Evolutionary conservation across 2,113 vertebrate species (phyloP).

Genomic region (Tapirus terrestris): DNA sequence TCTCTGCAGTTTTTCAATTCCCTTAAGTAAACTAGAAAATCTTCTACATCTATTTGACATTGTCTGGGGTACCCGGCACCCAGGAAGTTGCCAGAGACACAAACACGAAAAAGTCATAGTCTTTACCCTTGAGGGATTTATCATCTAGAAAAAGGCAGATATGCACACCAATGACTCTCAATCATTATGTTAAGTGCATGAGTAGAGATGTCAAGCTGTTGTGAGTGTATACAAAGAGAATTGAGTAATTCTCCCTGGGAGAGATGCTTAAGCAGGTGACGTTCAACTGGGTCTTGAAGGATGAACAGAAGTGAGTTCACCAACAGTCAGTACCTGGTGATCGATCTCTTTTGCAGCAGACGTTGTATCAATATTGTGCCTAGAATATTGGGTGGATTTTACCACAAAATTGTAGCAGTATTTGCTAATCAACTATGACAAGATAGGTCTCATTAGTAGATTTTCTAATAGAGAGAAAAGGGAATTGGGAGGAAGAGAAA

Average conservation of each 20-base stretch:
- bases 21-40: neutral
- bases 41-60: neutral
- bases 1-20: neutral
- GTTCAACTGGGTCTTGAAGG: neutral
- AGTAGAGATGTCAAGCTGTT: constrained; percentile 47
- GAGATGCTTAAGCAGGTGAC: neutral
- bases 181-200: neutral
- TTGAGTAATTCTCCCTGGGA: neutral
- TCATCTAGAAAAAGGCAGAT: constrained; percentile 2
- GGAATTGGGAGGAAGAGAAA: constrained; percentile 54
- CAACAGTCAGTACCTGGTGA: neutral
- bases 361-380: neutral
- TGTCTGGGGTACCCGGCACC: neutral
- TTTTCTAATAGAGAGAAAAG: constrained; percentile 63
- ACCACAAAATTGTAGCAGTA: neutral
- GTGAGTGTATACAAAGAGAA: neutral
- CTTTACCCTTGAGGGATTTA: neutral
- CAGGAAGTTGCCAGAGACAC: neutral
- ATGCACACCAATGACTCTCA: neutral
- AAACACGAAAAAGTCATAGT: neutral
- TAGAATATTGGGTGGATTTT: neutral
- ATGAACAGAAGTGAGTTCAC: neutral
- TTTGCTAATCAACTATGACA: neutral
- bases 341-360: neutral
- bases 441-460: constrained; percentile 25